These are phyloP conservation scores for Echeneis naucrates DNA, from an alignment of 2,797 vertebrate species.

Conservation along the genomic window DNA sequence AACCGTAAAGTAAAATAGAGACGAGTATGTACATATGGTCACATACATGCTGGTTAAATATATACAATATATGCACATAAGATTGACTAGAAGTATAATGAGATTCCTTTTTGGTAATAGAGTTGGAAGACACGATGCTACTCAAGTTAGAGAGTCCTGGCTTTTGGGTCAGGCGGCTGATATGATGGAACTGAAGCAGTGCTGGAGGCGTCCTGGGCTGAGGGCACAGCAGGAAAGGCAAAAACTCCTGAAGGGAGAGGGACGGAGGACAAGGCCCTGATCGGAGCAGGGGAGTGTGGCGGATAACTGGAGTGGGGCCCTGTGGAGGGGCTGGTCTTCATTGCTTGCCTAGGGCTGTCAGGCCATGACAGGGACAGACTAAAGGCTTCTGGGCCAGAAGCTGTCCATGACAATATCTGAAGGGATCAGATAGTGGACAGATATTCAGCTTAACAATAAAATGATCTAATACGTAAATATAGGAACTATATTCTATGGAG, in stretches of 20 bases:
- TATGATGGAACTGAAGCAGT: conserved; percentile 72
- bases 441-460: conserved; percentile 23
- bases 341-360: conserved; percentile 75
- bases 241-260: conserved; percentile 71
- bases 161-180: conserved; percentile 79
- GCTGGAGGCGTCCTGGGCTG: conserved; percentile 62
- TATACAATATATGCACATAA: conserved; percentile 76
- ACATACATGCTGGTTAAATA: conserved; percentile 78
- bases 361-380: conserved; percentile 80
- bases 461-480: not conserved
- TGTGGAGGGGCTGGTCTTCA: conserved; percentile 72
- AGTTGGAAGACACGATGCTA: conserved; percentile 74
- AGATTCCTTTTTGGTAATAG: conserved; percentile 70
- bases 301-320: conserved; percentile 60
- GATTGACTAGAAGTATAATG: conserved; percentile 59
- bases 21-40: conserved; percentile 73
- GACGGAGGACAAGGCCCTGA: conserved; percentile 72
- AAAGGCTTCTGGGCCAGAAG: conserved; percentile 75
- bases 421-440: conserved; percentile 29
- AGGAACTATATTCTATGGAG: not conserved
- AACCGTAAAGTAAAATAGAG: conserved; percentile 51
- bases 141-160: conserved; percentile 85
- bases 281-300: conserved; percentile 75
- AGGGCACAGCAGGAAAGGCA: conserved; percentile 78
- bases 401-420: conserved; percentile 84